A percentile compares a stretch with the other conserved stretches of the same genome.
phyloP scores from a whole-genome alignment of 1,140 invertebrate species.

The Lasioglossum albipes region DNA sequence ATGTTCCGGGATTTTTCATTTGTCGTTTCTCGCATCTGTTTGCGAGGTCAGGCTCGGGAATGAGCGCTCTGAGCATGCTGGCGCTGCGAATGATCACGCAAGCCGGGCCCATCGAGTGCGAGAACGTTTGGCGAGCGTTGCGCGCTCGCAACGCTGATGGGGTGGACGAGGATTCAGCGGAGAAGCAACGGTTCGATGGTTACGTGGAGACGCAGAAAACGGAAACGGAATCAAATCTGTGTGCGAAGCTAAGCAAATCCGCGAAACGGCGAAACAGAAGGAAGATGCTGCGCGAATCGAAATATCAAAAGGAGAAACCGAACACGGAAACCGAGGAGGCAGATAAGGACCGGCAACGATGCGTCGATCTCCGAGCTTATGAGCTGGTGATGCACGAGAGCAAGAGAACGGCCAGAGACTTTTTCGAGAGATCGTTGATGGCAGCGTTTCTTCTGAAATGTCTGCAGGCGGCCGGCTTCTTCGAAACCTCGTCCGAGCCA shows the following conservation, averaged over 20 bases:
- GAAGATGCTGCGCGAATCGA: constrained; percentile 68
- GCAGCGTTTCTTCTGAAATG: constrained; percentile 88
- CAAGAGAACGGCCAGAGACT: constrained; percentile 84
- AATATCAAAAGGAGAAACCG: constrained; percentile 23
- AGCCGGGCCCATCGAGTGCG: constrained; percentile 79
- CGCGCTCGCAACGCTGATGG: constrained; percentile 13
- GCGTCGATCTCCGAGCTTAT: constrained; percentile 79
- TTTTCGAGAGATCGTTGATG: constrained; percentile 89
- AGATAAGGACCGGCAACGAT: neutral
- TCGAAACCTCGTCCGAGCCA: constrained; percentile 67
- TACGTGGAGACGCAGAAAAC: neutral
- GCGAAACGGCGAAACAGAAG: constrained; percentile 62
- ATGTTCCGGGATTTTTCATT: too few relatives aligned
- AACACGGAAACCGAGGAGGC: constrained; percentile 69
- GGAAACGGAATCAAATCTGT: neutral
- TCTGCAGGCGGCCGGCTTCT: constrained; percentile 84
- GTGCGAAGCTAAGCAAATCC: constrained; percentile 60
- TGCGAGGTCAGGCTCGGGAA: constrained; percentile 83
- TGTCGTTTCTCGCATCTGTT: too few relatives aligned
- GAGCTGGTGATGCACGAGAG: constrained; percentile 86
- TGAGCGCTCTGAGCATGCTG: constrained; percentile 89
- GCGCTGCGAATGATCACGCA: constrained; percentile 88
- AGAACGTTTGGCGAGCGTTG: constrained; percentile 76
- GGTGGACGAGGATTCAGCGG: neutral
- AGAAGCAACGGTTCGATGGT: neutral